Conservation (phyloP, 1,140 invertebrate species). For the Pantala flavescens region DNA sequence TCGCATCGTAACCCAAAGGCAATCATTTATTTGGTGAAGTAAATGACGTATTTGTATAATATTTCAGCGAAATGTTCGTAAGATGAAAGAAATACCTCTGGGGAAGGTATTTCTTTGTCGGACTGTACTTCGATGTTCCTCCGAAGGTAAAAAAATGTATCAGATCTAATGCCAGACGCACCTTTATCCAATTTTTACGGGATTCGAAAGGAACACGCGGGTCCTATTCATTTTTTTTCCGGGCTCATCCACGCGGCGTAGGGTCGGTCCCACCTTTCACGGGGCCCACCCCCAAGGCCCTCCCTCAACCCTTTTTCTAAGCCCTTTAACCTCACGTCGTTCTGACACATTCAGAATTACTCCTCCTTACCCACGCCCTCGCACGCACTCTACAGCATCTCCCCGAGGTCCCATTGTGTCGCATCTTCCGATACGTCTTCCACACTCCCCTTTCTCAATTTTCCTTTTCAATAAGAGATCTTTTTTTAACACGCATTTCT, state of each 20-base stretch:
- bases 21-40: too few relatives aligned
- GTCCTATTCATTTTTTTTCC: not conserved
- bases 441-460: not conserved
- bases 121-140: too few relatives aligned
- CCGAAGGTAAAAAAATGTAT: too few relatives aligned
- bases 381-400: not conserved
- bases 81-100: too few relatives aligned
- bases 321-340: not conserved
- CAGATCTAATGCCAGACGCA: not conserved
- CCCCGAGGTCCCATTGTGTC: not conserved
- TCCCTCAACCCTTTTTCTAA: not conserved
- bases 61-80: too few relatives aligned
- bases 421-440: not conserved
- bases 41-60: too few relatives aligned
- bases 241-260: not conserved
- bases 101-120: too few relatives aligned
- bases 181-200: too few relatives aligned
- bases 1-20: too few relatives aligned
- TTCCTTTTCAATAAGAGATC: not conserved
- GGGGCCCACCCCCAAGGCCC: not conserved
- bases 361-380: not conserved
- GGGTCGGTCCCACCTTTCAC: not conserved
- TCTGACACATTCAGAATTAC: conserved; percentile 1
- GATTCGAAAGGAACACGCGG: not conserved
- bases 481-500: not conserved